These are phyloP conservation scores for Isichthys henryi DNA, from an alignment of 2,113 vertebrate genomes.

Conservation along the genomic window DNA sequence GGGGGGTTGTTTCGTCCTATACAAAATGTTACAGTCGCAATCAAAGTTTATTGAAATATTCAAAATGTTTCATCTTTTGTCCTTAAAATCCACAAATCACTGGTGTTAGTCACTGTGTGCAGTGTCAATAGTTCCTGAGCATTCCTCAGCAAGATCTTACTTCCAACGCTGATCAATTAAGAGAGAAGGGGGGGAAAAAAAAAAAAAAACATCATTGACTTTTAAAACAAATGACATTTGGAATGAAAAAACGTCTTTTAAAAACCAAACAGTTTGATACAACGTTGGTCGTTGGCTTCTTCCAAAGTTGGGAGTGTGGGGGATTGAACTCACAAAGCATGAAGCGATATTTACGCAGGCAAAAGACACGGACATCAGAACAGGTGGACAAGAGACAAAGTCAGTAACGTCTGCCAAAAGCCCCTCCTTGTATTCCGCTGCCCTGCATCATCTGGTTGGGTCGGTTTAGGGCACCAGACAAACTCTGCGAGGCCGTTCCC, in stretches of 20 bases:
- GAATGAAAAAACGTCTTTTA: conserved; percentile 15
- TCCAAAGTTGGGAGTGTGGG: neutral
- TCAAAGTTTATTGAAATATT: neutral
- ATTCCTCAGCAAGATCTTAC: conserved; percentile 28
- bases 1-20: neutral
- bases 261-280: conserved; percentile 19
- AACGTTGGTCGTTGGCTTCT: conserved; percentile 17
- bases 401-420: conserved; percentile 66
- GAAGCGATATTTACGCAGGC: conserved; percentile 40
- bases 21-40: neutral
- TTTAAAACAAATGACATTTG: conserved; percentile 20
- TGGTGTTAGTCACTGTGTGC: conserved; percentile 14
- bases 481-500: conserved; percentile 64
- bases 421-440: conserved; percentile 62
- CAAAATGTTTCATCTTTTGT: neutral
- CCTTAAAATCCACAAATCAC: conserved; percentile 18
- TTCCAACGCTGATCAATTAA: conserved; percentile 17
- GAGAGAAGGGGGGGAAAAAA: conserved; percentile 18
- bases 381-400: neutral
- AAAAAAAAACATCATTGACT: neutral
- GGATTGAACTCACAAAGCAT: conserved; percentile 32
- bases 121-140: conserved; percentile 32
- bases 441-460: conserved; percentile 63
- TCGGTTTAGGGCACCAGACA: conserved; percentile 60
- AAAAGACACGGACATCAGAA: conserved; percentile 7